Evolutionary conservation across 92 coral and sea anemone genomes (phyloP), one percentile per base, ranked within the genome.

Genomic region (Phenganax stokvisi): DNA sequence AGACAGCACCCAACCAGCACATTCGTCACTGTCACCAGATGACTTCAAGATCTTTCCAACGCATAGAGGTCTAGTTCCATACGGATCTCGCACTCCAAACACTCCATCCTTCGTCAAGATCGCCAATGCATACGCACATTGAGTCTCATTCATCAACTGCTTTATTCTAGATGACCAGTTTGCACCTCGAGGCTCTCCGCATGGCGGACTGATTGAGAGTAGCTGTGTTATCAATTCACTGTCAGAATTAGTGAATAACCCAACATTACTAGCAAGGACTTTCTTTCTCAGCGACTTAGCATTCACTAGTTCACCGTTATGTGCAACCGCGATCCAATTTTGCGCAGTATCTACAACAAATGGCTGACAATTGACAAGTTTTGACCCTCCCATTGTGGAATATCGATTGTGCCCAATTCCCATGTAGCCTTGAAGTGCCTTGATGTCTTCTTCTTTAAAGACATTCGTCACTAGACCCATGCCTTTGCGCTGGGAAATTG

Each of bases 331-430:
- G 74, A 93, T 93, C 81, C 90, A 90, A 12, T 97, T 90, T 72
- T 91, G 92, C n/a, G 90, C 84, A 44, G 98, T 93, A 82, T 93
- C 98, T 6, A 93, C 98, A 3, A 93, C 98, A 86, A 93, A 93
- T 7, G 98, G 98, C 61, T 93, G 98, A 72, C 98, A 93, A 89
- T 93, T 93, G 60, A 90, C 85, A 0, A 93, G 91, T 57, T 91
- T 93, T 11, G 98, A 93, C 15, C 88, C 77, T 1, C 98, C 98
- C 51, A 96, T 91, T 1, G 98, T 93, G 5, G 98, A 93, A 89
- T 93, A 93, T 6, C 98, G 92, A 13, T 96, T 93, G 76, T 93
- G 98, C 12, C 98, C 98, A 72, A 93, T 91, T 5, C 98, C 98
- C 98, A 93, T 93, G 79, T 86, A 72, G 3, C 98, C 98, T 59